Percentiles rank a stretch among this genome's conserved stretches.
phyloP scores from a whole-genome alignment of 2,797 vertebrate species.

The Sebastolobus altivelis region DNA sequence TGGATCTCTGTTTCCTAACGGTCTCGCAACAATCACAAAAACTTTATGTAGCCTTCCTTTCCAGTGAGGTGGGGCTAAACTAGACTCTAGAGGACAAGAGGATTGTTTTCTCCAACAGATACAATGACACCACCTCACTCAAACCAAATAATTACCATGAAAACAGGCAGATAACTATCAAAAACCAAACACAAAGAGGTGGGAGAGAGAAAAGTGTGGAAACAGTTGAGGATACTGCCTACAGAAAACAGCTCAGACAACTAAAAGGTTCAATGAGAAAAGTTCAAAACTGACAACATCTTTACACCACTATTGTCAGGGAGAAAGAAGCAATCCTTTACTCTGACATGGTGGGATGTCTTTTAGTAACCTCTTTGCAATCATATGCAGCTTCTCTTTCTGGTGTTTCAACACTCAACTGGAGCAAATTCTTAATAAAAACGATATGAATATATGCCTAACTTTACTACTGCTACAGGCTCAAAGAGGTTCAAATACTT shows the following conservation, averaged over 20 bases:
- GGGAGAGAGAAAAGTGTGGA: background rate
- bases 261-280: constrained; percentile 6
- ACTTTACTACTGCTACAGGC: background rate
- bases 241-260: background rate
- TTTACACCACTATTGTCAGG: background rate
- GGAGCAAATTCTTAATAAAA: background rate
- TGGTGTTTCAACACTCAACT: constrained; percentile 6
- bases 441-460: background rate
- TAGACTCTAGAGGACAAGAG: background rate
- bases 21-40: background rate
- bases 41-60: background rate
- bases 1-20: background rate
- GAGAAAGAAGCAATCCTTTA: constrained; percentile 7
- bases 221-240: background rate
- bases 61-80: background rate
- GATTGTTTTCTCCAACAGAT: background rate
- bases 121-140: background rate
- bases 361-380: constrained; percentile 29
- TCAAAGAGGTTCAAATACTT: background rate
- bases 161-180: background rate
- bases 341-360: constrained; percentile 11
- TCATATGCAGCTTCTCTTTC: constrained; percentile 29
- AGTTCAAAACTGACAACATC: background rate
- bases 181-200: background rate
- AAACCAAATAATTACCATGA: background rate